A percentile compares a stretch with the other conserved stretches of the same genome.
Conservation (phyloP, 1,140 invertebrate genomes). For the Nasonia longicornis region DNA sequence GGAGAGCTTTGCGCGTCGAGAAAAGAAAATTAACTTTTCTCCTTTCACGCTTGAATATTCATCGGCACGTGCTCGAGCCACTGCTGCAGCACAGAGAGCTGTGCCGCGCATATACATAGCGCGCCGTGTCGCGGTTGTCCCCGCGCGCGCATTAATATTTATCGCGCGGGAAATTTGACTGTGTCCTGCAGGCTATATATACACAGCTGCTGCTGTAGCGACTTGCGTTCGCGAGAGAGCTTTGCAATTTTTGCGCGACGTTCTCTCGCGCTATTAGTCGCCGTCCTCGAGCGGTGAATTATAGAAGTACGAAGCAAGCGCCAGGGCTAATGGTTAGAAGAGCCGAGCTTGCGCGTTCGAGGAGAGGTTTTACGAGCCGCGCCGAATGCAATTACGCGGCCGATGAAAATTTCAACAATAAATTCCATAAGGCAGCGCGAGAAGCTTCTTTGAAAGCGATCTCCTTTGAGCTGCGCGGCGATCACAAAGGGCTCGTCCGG, state of each 20-base stretch:
- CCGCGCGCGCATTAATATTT: conserved; percentile 56
- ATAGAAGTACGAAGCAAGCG: neutral
- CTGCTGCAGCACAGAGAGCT: too few species aligned
- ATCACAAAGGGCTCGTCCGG: neutral
- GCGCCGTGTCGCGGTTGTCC: conserved; percentile 41
- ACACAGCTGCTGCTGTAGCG: conserved; percentile 6
- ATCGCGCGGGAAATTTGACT: conserved; percentile 49
- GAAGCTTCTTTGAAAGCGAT: too few species aligned
- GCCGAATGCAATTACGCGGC: too few species aligned
- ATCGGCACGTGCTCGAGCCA: conserved; percentile 50
- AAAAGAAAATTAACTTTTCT: conserved; percentile 56
- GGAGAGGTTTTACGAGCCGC: too few species aligned
- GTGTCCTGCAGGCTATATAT: conserved; percentile 47
- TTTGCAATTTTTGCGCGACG: conserved; percentile 28
- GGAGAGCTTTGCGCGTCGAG: neutral
- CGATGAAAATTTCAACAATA: neutral
- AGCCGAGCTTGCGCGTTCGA: too few species aligned
- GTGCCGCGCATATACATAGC: too few species aligned
- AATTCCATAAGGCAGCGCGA: neutral
- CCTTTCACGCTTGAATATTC: conserved; percentile 56
- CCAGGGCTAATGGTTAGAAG: too few species aligned
- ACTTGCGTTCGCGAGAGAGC: neutral
- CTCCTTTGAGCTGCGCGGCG: too few species aligned
- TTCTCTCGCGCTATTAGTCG: conserved; percentile 11
- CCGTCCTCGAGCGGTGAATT: neutral